phyloP scores from a whole-genome alignment of 35 echinoderm and acorn worm genomes.

The Ophiothrix spiculata region DNA sequence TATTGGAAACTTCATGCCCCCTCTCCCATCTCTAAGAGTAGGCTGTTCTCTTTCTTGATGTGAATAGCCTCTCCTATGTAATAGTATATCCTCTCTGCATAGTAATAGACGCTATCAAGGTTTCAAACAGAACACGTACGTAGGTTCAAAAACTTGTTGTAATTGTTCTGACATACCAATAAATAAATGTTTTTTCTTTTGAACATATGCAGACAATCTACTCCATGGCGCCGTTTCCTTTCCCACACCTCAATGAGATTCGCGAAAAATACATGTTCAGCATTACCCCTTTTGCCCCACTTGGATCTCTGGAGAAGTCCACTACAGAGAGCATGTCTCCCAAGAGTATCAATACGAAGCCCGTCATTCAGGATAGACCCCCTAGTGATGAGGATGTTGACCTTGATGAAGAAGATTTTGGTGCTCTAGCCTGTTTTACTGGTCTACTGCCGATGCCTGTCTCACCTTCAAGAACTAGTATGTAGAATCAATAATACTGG shows the following conservation, averaged over 20 bases:
- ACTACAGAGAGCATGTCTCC: conserved; percentile 32
- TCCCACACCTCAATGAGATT: conserved; percentile 97
- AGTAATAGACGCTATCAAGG: too few relatives aligned
- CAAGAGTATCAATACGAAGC: neutral
- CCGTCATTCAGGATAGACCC: conserved; percentile 27
- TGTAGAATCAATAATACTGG: neutral
- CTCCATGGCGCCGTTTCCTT: conserved; percentile 87
- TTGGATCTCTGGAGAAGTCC: conserved; percentile 76
- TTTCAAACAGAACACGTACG: too few relatives aligned
- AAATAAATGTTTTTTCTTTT: too few relatives aligned
- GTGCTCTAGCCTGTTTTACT: conserved; percentile 82
- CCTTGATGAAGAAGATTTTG: conserved; percentile 72
- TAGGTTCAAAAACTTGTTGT: too few relatives aligned
- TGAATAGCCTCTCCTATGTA: too few relatives aligned
- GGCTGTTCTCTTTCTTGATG: too few relatives aligned
- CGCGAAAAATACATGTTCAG: conserved; percentile 99
- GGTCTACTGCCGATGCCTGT: conserved; percentile 69
- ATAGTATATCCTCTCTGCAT: too few relatives aligned
- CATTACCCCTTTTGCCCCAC: conserved; percentile 94
- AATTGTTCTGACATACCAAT: too few relatives aligned
- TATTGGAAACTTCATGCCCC: too few relatives aligned
- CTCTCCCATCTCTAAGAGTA: too few relatives aligned
- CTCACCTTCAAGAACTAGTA: conserved; percentile 30
- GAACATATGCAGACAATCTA: conserved; percentile 76
- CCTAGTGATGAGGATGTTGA: conserved; percentile 93